Evolutionary conservation across 2,797 vertebrate genomes (phyloP).

Genomic region (Hippoglossus hippoglossus): DNA sequence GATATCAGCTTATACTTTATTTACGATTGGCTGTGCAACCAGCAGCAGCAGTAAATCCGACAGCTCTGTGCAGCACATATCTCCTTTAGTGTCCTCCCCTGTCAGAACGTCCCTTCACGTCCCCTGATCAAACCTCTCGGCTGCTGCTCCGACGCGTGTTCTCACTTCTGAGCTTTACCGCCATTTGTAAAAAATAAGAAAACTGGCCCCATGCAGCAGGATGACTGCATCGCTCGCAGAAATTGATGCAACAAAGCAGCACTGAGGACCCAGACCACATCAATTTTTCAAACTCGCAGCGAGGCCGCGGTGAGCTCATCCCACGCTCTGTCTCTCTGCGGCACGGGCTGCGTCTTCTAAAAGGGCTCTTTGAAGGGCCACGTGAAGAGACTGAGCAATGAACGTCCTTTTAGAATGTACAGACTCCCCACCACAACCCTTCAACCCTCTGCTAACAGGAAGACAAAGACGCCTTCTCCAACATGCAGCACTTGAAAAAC

Average conservation of each 20-base stretch:
- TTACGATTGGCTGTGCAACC: no score
- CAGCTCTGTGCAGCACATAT: not conserved
- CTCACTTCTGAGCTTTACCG: no score
- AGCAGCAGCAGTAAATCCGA: not conserved
- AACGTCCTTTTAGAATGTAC: conserved; percentile 28
- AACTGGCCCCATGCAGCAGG: not conserved
- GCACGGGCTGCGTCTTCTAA: conserved; percentile 64
- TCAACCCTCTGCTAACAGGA: not conserved
- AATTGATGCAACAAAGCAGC: conserved; percentile 56
- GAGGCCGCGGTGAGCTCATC: conserved; percentile 70
- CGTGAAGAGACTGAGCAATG: not conserved
- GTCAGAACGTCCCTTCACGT: not conserved
- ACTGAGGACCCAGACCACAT: conserved; percentile 28
- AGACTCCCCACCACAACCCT: not conserved
- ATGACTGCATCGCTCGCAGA: conserved; percentile 40
- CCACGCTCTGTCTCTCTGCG: conserved; percentile 47
- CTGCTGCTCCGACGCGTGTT: conserved; percentile 17
- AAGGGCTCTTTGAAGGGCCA: conserved; percentile 63
- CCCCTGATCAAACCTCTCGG: not conserved
- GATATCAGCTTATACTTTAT: not conserved
- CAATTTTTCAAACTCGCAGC: conserved; percentile 64
- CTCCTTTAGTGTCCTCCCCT: not conserved
- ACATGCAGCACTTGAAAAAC: conserved; percentile 45
- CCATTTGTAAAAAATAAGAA: no score
- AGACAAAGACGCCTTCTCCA: conserved; percentile 62